Percentiles rank a stretch among this genome's conserved stretches.
These are phyloP conservation scores for Acleris sparsana DNA, from an alignment of 2,888 invertebrate genomes.

Conservation along the genomic window DNA sequence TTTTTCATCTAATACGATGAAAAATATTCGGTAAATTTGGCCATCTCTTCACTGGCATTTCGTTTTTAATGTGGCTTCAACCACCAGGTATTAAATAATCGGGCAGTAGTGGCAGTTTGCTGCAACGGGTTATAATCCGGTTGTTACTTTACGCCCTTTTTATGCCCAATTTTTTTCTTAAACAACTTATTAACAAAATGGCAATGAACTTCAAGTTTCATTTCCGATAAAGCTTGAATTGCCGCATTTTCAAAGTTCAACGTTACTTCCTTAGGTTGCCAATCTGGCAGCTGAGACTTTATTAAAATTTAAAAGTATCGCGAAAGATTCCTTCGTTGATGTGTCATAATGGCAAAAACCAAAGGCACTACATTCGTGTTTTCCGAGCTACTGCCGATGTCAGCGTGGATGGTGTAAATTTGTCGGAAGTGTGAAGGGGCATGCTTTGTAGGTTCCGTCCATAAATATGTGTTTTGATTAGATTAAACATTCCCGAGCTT, in stretches of 20 bases:
- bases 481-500: too few relatives aligned
- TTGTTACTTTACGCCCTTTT: background rate
- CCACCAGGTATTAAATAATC: constrained; percentile 2
- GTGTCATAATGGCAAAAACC: background rate
- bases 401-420: too few relatives aligned
- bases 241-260: background rate
- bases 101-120: background rate
- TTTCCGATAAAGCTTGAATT: background rate
- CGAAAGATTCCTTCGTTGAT: too few relatives aligned
- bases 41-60: background rate
- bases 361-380: background rate
- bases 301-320: too few relatives aligned
- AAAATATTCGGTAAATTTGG: background rate
- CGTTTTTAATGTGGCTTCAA: background rate
- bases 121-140: constrained; percentile 1
- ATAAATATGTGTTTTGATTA: too few relatives aligned
- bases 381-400: too few relatives aligned
- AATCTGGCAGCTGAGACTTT: too few relatives aligned
- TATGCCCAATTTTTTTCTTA: background rate
- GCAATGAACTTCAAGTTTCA: background rate
- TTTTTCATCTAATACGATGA: background rate
- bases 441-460: too few relatives aligned
- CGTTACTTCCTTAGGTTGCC: background rate
- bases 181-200: too few relatives aligned
- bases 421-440: too few relatives aligned